Base-by-base conservation (phyloP, 2,113 vertebrate species). In the Carettochelys insculpta region DNA sequence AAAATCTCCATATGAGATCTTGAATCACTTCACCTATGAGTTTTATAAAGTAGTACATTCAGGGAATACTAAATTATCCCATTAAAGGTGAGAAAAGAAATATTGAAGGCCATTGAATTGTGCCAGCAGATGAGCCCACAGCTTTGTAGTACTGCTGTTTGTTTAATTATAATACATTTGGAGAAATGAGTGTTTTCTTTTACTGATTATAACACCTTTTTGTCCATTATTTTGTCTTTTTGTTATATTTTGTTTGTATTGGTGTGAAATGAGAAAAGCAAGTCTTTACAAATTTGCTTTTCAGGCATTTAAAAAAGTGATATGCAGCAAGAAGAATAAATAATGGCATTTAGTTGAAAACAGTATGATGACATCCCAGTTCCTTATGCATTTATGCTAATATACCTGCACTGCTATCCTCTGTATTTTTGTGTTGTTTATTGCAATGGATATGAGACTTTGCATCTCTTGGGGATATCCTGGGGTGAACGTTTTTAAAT, bases 381-480 rank as follows among this genome's bases (percentile, higher is more conserved):
- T 84, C 58, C 73, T 51, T 52, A 4, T 77, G 6, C 3, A 84
- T 93, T 88, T 54, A 83, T 80, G 14, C 24, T 77, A 5, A 82
- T 77, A 84, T 0, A 38, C 1, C 12, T 77, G 6, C n/a, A 52
- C 6, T 19, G 52, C 2, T 11, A 5, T 86, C 29, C 29, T 92
- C 6, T 1, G 3, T 65, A 34, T 73, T 54, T 73, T 78, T 81
- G 27, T 31, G 47, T 43, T 86, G 3, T 68, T 51, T 79, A 75
- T 80, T 86, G 11, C 9, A n/a, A 91, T 87, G 85, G 88, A 92
- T 89, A 77, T 68, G 43, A 88, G 5, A 12, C 48, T 19, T 75
- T 83, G 5, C 6, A 71, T 34, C 31, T 87, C 41, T 34, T 47
- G 13, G 47, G 4, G 2, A 7, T 75, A 83, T 83, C 61, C 53